A percentile compares a stretch with the other conserved stretches of the same genome.
phyloP scores from a whole-genome alignment of 1,140 invertebrate genomes.

The Ectropis grisescens region DNA sequence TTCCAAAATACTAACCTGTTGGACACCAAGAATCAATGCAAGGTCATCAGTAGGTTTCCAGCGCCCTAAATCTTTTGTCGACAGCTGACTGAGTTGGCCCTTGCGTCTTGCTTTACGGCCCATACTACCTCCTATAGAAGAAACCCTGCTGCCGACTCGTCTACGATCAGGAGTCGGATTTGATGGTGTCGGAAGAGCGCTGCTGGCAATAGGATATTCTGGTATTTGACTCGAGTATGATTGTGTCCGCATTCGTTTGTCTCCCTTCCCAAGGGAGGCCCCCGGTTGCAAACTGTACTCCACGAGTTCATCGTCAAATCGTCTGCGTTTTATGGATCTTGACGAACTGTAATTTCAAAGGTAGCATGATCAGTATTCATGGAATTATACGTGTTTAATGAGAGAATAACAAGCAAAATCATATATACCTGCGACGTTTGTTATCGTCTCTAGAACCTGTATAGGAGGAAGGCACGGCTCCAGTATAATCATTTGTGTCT shows the following conservation, averaged over 20 bases:
- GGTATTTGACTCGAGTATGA: constrained; percentile 72
- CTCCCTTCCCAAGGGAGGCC: constrained; percentile 70
- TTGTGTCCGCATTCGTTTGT: constrained; percentile 67
- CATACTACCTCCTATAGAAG: constrained; percentile 34
- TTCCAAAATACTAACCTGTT: constrained; percentile 88
- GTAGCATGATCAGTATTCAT: too few relatives aligned
- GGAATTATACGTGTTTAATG: not conserved
- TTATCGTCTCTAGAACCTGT: constrained; percentile 41
- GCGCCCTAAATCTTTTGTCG: constrained; percentile 89
- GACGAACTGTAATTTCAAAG: constrained; percentile 79
- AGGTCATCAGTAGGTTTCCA: constrained; percentile 99
- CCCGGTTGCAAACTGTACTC: constrained; percentile 83
- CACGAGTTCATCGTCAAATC: constrained; percentile 97
- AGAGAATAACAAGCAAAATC: not conserved
- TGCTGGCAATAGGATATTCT: constrained; percentile 62
- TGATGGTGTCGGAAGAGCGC: constrained; percentile 47
- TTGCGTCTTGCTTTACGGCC: constrained; percentile 70
- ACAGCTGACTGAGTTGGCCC: constrained; percentile 74
- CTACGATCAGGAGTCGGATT: constrained; percentile 39
- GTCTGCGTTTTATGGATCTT: constrained; percentile 93
- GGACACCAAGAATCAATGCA: constrained; percentile 91
- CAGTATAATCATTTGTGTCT: constrained; percentile 55
- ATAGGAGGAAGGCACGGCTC: constrained; percentile 29
- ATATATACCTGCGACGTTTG: constrained; percentile 60
- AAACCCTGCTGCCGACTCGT: constrained; percentile 37